These are phyloP conservation scores for Rousettus madagascariensis DNA, from an alignment of 2,797 vertebrate species.

Conservation along the genomic window DNA sequence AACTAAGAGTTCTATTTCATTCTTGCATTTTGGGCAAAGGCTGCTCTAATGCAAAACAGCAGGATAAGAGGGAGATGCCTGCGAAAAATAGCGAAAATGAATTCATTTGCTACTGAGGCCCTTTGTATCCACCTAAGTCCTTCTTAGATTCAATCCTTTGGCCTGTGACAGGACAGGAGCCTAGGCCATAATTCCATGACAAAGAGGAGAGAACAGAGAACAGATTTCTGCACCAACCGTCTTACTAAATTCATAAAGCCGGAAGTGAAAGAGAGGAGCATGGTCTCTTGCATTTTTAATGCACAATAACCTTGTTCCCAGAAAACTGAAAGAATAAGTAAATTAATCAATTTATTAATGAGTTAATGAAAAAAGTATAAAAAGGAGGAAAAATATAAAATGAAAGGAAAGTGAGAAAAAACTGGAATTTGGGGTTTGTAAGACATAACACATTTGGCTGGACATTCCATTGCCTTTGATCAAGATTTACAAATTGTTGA, in stretches of 20 bases:
- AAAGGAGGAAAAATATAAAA: neutral
- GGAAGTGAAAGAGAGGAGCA: neutral
- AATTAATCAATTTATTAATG: neutral
- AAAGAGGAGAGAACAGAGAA: neutral
- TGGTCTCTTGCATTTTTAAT: neutral
- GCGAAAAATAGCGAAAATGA: neutral
- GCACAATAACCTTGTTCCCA: neutral
- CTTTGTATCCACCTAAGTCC: neutral
- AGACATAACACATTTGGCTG: neutral
- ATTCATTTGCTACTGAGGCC: neutral
- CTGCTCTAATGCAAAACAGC: neutral
- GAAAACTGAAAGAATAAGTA: neutral
- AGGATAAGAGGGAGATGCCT: neutral
- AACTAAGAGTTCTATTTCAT: neutral
- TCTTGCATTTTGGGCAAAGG: neutral
- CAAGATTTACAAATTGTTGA: constrained; percentile 2
- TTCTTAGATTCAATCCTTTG: neutral
- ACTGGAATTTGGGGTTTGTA: neutral
- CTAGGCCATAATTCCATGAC: neutral
- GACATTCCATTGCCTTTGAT: neutral
- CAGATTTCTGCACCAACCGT: neutral
- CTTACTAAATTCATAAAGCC: neutral
- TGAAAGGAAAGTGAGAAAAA: neutral
- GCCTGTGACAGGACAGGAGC: neutral
- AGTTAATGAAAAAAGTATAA: neutral